Conservation (phyloP, 2,797 vertebrate species). For the Odontamblyopus rebecca region DNA sequence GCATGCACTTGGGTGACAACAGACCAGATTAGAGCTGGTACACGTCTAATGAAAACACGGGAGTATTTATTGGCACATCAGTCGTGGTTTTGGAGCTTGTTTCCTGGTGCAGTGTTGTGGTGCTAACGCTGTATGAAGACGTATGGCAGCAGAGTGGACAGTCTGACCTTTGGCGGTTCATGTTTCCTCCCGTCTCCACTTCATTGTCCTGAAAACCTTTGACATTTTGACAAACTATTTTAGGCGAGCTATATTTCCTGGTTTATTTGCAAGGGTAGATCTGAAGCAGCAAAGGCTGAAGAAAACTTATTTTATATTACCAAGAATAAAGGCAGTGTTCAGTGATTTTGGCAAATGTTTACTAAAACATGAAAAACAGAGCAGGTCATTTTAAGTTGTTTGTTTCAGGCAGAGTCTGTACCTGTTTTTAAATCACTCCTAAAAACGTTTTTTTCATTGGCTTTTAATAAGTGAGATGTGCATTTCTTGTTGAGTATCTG, state of each 20-base stretch:
- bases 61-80: slow-evolving; percentile 24
- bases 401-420: too few relatives aligned
- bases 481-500: too few relatives aligned
- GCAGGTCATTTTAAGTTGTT: too few relatives aligned
- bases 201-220: slow-evolving; percentile 2
- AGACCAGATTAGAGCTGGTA: slow-evolving; percentile 34
- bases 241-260: neutral
- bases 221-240: neutral
- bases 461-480: too few relatives aligned
- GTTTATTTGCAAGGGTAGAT: neutral
- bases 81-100: slow-evolving; percentile 18
- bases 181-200: slow-evolving; percentile 3
- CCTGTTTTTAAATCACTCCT: too few relatives aligned
- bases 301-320: too few relatives aligned
- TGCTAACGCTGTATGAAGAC: slow-evolving; percentile 39
- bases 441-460: too few relatives aligned
- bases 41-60: slow-evolving; percentile 30
- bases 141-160: slow-evolving; percentile 30
- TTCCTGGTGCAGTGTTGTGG: slow-evolving; percentile 3
- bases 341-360: too few relatives aligned
- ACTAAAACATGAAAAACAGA: too few relatives aligned
- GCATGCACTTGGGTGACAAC: slow-evolving; percentile 32
- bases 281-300: too few relatives aligned
- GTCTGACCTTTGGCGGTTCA: slow-evolving; percentile 59
- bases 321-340: too few relatives aligned